phyloP scores from a whole-genome alignment of 2,113 vertebrate genomes.

The Nesoenas mayeri region DNA sequence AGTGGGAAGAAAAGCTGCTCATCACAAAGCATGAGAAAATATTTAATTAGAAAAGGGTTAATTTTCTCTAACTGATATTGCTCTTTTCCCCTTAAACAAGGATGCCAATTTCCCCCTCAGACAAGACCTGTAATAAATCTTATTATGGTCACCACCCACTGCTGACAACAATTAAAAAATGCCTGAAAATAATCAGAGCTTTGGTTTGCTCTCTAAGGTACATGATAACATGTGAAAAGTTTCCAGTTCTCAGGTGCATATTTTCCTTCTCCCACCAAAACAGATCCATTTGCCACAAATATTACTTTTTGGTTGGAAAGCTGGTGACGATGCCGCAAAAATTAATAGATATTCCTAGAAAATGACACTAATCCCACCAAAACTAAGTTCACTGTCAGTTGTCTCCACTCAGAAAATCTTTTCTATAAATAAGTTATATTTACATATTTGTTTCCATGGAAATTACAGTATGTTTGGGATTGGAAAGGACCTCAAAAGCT shows the following conservation, averaged over 20 bases:
- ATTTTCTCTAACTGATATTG: background rate
- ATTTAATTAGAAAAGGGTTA: background rate
- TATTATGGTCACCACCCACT: background rate
- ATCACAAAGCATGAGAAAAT: background rate
- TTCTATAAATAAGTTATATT: background rate
- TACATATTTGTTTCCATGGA: background rate
- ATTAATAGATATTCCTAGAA: background rate
- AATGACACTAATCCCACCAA: background rate
- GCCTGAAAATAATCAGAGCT: background rate
- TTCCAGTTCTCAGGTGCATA: background rate
- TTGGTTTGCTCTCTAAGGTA: background rate
- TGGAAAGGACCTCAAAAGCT: no score
- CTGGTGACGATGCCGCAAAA: background rate
- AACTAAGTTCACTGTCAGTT: background rate
- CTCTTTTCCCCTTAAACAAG: background rate
- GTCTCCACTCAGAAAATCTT: background rate
- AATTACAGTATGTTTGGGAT: no score
- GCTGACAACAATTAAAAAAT: background rate
- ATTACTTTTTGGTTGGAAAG: background rate
- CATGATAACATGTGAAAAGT: background rate
- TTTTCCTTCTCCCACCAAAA: background rate
- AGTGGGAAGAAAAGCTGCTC: background rate
- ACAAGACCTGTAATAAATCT: background rate
- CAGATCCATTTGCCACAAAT: background rate
- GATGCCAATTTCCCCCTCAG: background rate